Percentiles rank a stretch among this genome's conserved stretches.
These are phyloP conservation scores for Dromococcyx pavoninus DNA, from an alignment of 2,797 vertebrate genomes.

Conservation along the genomic window DNA sequence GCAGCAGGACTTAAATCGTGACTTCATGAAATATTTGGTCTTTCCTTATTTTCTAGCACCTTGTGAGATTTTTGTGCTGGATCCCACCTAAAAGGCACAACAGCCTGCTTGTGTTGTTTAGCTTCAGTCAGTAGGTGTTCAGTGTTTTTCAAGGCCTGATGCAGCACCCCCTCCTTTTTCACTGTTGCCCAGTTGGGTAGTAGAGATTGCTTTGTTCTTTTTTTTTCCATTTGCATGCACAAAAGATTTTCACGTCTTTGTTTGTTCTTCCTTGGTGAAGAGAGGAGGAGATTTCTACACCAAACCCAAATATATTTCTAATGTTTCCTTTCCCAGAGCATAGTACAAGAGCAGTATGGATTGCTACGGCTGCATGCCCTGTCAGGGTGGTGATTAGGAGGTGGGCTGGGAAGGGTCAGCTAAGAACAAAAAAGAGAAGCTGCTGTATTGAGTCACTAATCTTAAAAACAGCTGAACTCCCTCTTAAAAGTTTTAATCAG, in stretches of 20 bases:
- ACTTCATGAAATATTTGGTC: neutral
- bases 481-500: constrained; percentile 14
- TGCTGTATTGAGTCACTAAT: neutral
- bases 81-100: neutral
- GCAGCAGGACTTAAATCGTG: neutral
- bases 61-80: neutral
- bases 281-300: neutral
- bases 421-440: neutral
- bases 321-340: neutral
- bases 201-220: constrained; percentile 57
- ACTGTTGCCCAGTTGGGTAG: constrained; percentile 21
- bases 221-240: constrained; percentile 22
- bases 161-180: constrained; percentile 29
- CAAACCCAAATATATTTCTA: neutral
- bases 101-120: neutral
- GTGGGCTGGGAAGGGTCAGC: neutral
- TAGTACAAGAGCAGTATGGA: neutral
- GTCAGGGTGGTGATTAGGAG: neutral
- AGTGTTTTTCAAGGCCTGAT: constrained; percentile 54
- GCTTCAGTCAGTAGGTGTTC: constrained; percentile 29
- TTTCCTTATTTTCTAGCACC: neutral
- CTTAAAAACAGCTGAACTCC: neutral
- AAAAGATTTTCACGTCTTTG: constrained; percentile 45
- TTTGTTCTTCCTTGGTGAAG: neutral
- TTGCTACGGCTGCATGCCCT: accelerated